A percentile compares a stretch with the other conserved stretches of the same genome.
Evolutionary conservation across 1,140 invertebrate genomes (phyloP).

Genomic region (Hypothenemus hampei): DNA sequence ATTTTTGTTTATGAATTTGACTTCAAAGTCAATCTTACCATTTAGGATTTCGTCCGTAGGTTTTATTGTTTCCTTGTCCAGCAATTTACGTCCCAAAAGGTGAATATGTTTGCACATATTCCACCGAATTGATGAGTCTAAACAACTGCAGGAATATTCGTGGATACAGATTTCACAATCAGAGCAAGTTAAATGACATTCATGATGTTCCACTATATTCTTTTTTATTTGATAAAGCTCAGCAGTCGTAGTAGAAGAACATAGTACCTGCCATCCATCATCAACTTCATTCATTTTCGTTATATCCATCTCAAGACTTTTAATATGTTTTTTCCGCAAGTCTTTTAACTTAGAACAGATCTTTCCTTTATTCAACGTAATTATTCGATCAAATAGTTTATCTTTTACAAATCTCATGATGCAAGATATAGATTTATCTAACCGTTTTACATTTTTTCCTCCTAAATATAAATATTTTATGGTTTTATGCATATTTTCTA

Average conservation of each 20-base stretch:
- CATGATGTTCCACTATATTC: neutral
- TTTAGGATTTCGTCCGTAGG: too few species aligned
- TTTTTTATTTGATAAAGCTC: neutral
- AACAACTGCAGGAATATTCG: slow-evolving; percentile 9
- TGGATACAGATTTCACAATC: slow-evolving; percentile 4
- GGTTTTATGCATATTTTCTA: slow-evolving; percentile 22
- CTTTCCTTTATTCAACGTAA: slow-evolving; percentile 11
- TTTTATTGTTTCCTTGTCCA: too few species aligned
- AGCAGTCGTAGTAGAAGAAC: neutral
- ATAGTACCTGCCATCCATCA: neutral
- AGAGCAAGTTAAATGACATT: neutral
- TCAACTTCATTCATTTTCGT: neutral
- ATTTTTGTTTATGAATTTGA: too few species aligned
- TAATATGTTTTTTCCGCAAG: neutral
- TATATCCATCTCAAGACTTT: neutral
- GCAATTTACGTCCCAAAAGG: neutral
- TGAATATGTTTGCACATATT: slow-evolving; percentile 17
- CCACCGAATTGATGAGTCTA: slow-evolving; percentile 4
- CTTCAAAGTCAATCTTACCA: too few species aligned
- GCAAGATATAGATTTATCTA: slow-evolving; percentile 17
- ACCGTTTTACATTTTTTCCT: slow-evolving; percentile 9
- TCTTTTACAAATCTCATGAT: slow-evolving; percentile 20
- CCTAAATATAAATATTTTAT: slow-evolving; percentile 24
- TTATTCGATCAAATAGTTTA: slow-evolving; percentile 14
- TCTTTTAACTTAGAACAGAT: slow-evolving; percentile 8